Evolutionary conservation across 1,140 invertebrate species (phyloP), one percentile per base, ranked within the genome.

Genomic region (Zophobas atratus): DNA sequence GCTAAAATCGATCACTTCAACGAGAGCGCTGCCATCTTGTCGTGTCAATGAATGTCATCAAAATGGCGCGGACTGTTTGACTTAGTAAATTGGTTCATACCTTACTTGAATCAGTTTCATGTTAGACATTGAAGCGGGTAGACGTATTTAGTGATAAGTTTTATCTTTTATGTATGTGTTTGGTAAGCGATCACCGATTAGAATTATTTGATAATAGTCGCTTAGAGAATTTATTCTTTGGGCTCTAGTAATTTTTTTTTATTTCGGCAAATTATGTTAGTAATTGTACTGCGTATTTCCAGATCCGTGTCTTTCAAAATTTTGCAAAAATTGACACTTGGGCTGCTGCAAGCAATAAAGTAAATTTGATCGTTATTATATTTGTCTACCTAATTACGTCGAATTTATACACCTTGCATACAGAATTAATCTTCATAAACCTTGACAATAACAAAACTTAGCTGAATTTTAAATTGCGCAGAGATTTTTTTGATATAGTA

Each of bases 41-140:
- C 20, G 20, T 51, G 3, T 46, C 43, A 46, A 46, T 51, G 49
- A 4, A 51, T 51, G 49, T 20, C 49, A 75, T 63, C 73, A 75
- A 75, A 75, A 75, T 75, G 73, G 36, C 8, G 73, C 56, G 60
- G 32, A 60, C 32, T 60, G 43, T 55, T 74, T 74, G 49, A 74
- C 41, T 74, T 56, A 38, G 55, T 20, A 20, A 51, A 51, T 51
- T 51, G 49, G 49, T n/a, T n/a, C 49, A 51, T 6, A 51, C 43
- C 43, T 46, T 4, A 8, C 43, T n/a, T 51, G 49, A 51, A 51
- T 51, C 49, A 51, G 49, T 51, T 51, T 51, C n/a, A 51, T 51
- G 49, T 51, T 51, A 51, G 49, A 51, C 49, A 20, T 51, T 20
- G 2, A 20, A 51, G 49, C n/a, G n/a, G 3, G 49, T n/a, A 51